Base-by-base conservation (phyloP, 1,140 invertebrate genomes). In the Coenobita brevimanus region DNA sequence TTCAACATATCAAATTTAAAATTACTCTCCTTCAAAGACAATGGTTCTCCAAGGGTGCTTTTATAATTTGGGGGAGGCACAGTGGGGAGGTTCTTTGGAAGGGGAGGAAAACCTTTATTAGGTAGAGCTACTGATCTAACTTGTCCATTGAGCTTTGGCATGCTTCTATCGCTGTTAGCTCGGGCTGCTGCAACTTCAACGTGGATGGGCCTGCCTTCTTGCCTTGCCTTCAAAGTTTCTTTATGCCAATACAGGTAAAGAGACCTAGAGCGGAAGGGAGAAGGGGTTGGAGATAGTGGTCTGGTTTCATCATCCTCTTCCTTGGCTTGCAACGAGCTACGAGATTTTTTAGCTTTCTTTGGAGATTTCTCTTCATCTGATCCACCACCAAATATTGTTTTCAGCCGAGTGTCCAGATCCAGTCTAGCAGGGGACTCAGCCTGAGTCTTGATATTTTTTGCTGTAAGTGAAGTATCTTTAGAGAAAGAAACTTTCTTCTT, bases 191-290 rank as follows among this genome's bases (percentile, higher is more conserved):
- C 64, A 71, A 82, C 38, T 24, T 82, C 81, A 50, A 54, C 60
- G 33, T 50, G 64, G 4, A 62, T 69, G 10, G 46, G 33, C 46
- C 71, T 82, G n/a, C 36, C 50, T 50, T 54, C 75, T 69, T 80
- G 62, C 50, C 84, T 60, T 50, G 73, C 71, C 36, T 79, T 87
- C 24, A 87, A 6, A 30, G 84, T 87, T 50, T 87, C 84, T 41
- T 54, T 67, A 46, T 87, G 84, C 84, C 84, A 87, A 43, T 87
- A 87, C 6, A 87, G 76, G 46, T 87, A 87, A n/a, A 87, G n/a
- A 64, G 78, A 60, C 60, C 84, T 78, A 50, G 75, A 80, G 6
- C 79, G 30, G 41, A 79, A 87, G 13, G 84, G 84, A 36, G 84
- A 87, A n/a, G 84, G 84, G 3, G 84, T 69, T 4, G 84, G 84